These are phyloP conservation scores for Catagonus wagneri DNA, from an alignment of 2,113 vertebrate species.

Conservation along the genomic window DNA sequence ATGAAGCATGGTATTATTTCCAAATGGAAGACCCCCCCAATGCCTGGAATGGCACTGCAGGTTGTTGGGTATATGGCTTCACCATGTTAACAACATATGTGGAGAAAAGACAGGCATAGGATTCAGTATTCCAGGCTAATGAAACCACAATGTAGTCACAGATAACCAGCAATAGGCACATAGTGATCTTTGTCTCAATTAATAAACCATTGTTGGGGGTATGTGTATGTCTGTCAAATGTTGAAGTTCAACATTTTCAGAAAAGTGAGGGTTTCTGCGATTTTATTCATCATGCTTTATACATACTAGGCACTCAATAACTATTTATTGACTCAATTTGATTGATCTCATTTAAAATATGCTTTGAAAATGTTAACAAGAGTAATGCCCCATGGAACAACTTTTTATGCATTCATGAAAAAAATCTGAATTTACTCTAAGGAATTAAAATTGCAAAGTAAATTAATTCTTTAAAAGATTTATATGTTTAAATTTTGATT, in stretches of 20 bases:
- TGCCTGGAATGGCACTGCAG: neutral
- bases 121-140: neutral
- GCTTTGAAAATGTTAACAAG: constrained; percentile 66
- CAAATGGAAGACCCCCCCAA: neutral
- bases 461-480: constrained; percentile 86
- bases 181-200: neutral
- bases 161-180: neutral
- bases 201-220: neutral
- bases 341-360: constrained; percentile 65
- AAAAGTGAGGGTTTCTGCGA: neutral
- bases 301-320: neutral
- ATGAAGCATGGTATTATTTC: constrained; percentile 36
- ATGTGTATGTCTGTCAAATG: neutral
- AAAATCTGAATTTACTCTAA: neutral
- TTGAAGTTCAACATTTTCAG: neutral
- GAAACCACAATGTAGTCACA: neutral
- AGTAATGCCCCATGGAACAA: constrained; percentile 13
- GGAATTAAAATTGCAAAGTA: constrained; percentile 76
- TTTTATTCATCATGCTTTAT: neutral
- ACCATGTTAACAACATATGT: constrained; percentile 19
- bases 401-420: neutral
- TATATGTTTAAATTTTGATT: constrained; percentile 86
- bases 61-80: neutral
- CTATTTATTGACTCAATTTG: neutral
- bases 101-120: neutral